Conservation (phyloP, 2,113 vertebrate species). For the Henicopernis longicauda region DNA sequence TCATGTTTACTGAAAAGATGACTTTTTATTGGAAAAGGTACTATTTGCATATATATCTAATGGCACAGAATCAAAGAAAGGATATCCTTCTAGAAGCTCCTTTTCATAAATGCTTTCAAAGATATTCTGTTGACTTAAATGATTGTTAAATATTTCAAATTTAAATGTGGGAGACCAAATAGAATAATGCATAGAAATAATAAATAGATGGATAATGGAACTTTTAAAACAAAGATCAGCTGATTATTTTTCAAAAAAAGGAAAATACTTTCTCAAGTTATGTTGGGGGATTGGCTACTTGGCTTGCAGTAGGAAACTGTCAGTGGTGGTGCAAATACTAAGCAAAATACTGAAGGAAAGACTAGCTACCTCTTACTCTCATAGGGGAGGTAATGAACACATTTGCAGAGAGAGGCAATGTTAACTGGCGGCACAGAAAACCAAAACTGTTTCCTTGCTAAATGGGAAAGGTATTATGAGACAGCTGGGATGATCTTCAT, state of each 20-base stretch:
- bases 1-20: conserved; percentile 19
- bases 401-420: not conserved
- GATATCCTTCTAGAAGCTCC: not conserved
- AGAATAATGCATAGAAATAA: conserved; percentile 60
- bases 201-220: conserved; percentile 18
- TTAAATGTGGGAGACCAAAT: conserved; percentile 29
- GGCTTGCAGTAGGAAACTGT: not conserved
- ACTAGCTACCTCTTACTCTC: not conserved
- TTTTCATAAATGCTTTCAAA: not conserved
- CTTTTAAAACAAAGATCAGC: conserved; percentile 2
- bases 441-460: not conserved
- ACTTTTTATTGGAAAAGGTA: not conserved
- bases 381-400: not conserved
- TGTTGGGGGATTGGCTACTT: not conserved
- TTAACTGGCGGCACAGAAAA: not conserved
- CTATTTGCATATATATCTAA: not conserved
- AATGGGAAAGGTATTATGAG: not conserved
- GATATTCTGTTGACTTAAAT: conserved; percentile 8
- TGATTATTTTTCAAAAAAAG: not conserved
- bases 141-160: conserved; percentile 52
- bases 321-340: not conserved
- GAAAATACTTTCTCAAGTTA: not conserved
- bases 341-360: not conserved
- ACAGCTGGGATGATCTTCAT: not conserved
- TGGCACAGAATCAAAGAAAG: not conserved